Base-by-base conservation (phyloP, 2,797 vertebrate genomes). In the Glossophaga mutica region DNA sequence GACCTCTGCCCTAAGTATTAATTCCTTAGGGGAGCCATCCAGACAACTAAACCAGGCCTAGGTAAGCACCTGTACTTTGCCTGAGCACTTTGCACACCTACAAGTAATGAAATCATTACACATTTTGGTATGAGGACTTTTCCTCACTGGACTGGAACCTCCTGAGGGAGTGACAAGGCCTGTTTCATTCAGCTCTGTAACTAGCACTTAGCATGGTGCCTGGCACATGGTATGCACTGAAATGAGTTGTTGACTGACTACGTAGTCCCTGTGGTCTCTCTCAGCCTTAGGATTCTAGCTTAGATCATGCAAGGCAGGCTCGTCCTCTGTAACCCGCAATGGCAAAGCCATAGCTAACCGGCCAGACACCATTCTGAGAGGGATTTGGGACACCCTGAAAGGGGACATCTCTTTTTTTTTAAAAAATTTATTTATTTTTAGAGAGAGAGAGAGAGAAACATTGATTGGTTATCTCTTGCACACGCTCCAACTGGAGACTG, bases 211-310 rank as follows among this genome's bases (percentile, higher is more conserved):
- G 46, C 87, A 87, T 26, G 71, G 55, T 65, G 37, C 76, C 50
- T 93, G 29, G 44, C n/a, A 92, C 5, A 48, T 55, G 68, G 68
- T 46, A 71, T 55, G 59, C 84, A 29, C 50, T 87, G 79, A 70
- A 78, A 91, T 76, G 67, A 73, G 90, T 79, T 96, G 82, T 71
- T 96, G 82, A 85, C 44, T 89, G 10, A 82, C 59, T 88, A 79
- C 29, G 70, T 42, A 46, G 85, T 88, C 57, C 78, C 55, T 37
- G n/a, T 34, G 91, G 78, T 78, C 70, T 46, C 57, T 74, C 86
- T 94, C 37, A 65, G 26, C 71, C 57, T 68, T 79, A 82, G 22
- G 42, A 77, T 62, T 92, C 68, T 46, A 90, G 15, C 62, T n/a
- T 67, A 32, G 26, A 71, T 87, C 52, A 89, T n/a, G 57, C 7